Evolutionary conservation across 2,113 vertebrate species (phyloP).

Genomic region (Pomatorhinus ruficollis): DNA sequence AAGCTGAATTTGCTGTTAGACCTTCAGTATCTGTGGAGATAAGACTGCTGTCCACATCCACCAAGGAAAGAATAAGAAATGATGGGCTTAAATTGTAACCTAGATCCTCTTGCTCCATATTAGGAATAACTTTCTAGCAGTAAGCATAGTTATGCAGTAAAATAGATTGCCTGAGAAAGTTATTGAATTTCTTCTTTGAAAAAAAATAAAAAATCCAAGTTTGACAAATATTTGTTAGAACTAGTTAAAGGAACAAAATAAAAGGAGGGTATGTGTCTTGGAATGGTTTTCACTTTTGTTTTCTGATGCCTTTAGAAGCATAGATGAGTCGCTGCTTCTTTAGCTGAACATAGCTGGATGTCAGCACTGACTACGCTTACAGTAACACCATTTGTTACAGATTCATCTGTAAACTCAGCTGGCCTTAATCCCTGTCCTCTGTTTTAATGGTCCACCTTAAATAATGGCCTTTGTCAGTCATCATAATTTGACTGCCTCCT

Average conservation of each 20-base stretch:
- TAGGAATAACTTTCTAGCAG: not conserved
- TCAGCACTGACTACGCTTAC: not conserved
- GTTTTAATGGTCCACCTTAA: not conserved
- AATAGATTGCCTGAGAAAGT: not conserved
- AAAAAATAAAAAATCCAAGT: not conserved
- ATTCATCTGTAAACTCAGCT: not conserved
- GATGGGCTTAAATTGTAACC: not conserved
- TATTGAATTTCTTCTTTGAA: not conserved
- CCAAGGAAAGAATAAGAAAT: not conserved
- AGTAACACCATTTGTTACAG: not conserved
- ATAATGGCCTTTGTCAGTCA: not conserved
- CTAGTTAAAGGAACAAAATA: not conserved
- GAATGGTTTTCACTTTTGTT: not conserved
- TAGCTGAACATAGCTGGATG: not conserved
- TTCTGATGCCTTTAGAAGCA: not conserved
- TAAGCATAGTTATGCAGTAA: not conserved
- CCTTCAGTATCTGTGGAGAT: not conserved
- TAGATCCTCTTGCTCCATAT: not conserved
- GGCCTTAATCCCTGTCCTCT: not conserved
- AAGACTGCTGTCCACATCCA: not conserved
- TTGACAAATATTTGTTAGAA: not conserved
- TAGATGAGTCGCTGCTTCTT: not conserved
- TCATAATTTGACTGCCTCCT: not conserved
- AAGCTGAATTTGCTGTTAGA: constrained; percentile 24
- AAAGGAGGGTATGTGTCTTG: not conserved